Percentiles rank a stretch among this genome's conserved stretches.
These are phyloP conservation scores for Cebus imitator DNA, from an alignment of 2,113 vertebrate genomes.

Conservation along the genomic window DNA sequence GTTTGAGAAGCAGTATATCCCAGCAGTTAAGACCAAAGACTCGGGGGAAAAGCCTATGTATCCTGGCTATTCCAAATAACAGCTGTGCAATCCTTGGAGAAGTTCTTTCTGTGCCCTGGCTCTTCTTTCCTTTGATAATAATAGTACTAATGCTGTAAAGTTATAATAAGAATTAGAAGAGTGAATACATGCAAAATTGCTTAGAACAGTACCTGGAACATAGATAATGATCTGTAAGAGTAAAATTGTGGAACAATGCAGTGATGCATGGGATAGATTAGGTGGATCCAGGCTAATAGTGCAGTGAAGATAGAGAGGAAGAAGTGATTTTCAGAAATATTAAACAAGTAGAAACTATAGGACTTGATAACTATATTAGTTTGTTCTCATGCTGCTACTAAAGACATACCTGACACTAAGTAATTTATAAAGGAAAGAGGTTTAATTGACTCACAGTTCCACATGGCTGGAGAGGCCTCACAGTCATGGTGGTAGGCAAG, in stretches of 20 bases:
- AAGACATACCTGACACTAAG: too few relatives aligned
- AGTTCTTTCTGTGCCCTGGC: accelerated
- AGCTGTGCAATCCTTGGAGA: background rate
- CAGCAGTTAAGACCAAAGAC: background rate
- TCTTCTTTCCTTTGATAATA: background rate
- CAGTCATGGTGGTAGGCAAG: too few relatives aligned
- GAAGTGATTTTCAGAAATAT: background rate
- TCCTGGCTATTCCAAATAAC: background rate
- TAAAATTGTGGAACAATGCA: background rate
- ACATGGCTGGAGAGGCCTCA: too few relatives aligned
- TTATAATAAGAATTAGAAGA: background rate
- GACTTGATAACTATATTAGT: background rate
- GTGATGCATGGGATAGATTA: background rate
- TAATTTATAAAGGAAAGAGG: too few relatives aligned
- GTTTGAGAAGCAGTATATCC: background rate
- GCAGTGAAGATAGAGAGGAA: background rate
- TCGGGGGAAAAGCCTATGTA: background rate
- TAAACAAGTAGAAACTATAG: background rate
- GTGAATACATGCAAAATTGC: background rate
- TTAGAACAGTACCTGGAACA: background rate
- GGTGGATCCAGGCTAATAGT: background rate
- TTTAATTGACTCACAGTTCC: too few relatives aligned
- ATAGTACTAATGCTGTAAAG: background rate
- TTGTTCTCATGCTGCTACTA: too few relatives aligned
- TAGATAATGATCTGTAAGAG: background rate